These are phyloP conservation scores for Mastacembelus armatus DNA, from an alignment of 2,797 vertebrate species.

Conservation along the genomic window DNA sequence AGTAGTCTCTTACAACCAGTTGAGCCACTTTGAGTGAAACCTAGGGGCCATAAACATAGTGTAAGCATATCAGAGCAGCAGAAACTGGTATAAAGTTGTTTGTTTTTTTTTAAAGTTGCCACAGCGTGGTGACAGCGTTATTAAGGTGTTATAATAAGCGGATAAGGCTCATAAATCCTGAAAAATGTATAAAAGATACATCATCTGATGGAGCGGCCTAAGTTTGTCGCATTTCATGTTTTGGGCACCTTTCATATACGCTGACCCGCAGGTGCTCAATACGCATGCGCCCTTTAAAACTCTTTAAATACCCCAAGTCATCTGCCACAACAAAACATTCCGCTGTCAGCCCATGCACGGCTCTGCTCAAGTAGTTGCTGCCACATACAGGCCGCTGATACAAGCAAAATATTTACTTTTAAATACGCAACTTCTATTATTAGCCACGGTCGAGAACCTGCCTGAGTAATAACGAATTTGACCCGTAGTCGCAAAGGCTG, in stretches of 20 bases:
- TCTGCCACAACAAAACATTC: conserved; percentile 85
- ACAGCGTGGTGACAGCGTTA: neutral
- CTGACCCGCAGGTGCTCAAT: conserved; percentile 74
- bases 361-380: conserved; percentile 34
- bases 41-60: neutral
- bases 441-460: conserved; percentile 41
- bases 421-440: conserved; percentile 45
- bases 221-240: conserved; percentile 78
- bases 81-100: neutral
- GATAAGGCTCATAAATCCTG: neutral
- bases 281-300: conserved; percentile 80
- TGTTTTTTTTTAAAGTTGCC: neutral
- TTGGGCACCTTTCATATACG: conserved; percentile 73
- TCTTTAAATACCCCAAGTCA: conserved; percentile 88
- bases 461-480: conserved; percentile 58
- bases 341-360: conserved; percentile 77
- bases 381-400: conserved; percentile 51
- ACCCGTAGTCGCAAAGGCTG: conserved; percentile 71
- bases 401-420: conserved; percentile 58
- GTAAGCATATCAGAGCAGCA: conserved; percentile 2
- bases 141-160: neutral
- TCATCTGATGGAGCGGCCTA: conserved; percentile 23
- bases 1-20: conserved; percentile 17
- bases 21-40: conserved; percentile 39
- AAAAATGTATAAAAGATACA: neutral